Conservation (phyloP, 92 coral and sea anemone genomes). For the Meandrina meandrites region DNA sequence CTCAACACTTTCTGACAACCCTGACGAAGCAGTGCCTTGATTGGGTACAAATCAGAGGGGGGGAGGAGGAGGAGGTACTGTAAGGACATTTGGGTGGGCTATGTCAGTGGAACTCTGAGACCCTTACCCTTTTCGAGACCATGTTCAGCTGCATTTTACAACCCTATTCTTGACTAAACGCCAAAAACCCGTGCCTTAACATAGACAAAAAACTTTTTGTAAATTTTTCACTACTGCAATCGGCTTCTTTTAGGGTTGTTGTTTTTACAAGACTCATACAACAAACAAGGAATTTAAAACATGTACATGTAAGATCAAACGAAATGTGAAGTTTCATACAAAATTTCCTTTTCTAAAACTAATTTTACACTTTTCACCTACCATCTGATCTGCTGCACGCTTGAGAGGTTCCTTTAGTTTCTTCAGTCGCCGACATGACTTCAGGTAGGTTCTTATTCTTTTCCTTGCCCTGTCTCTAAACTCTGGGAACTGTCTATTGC, state of each 20-base stretch:
- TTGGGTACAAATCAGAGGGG: background rate
- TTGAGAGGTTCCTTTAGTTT: conserved; percentile 93
- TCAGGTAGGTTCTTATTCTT: conserved; percentile 92
- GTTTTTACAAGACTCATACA: too few relatives aligned
- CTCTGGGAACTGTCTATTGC: conserved; percentile 98
- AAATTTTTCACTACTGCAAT: too few relatives aligned
- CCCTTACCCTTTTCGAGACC: background rate
- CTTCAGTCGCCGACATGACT: conserved; percentile 93
- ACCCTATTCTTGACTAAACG: background rate
- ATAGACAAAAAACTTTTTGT: too few relatives aligned
- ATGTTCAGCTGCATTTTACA: background rate
- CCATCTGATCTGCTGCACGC: conserved; percentile 99
- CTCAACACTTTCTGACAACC: too few relatives aligned
- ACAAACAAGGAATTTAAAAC: too few relatives aligned
- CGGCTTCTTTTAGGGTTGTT: too few relatives aligned
- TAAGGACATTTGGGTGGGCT: background rate
- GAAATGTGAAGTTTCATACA: too few relatives aligned
- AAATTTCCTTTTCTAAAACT: too few relatives aligned
- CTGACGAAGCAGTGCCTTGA: background rate
- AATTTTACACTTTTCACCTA: conserved; percentile 31
- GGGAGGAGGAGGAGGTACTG: background rate
- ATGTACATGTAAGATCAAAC: too few relatives aligned
- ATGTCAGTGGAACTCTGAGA: background rate
- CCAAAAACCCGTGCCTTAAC: background rate
- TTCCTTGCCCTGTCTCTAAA: conserved; percentile 98